A percentile compares a stretch with the other conserved stretches of the same genome.
phyloP scores from a whole-genome alignment of 2,113 vertebrate species.

The Geococcyx californianus region DNA sequence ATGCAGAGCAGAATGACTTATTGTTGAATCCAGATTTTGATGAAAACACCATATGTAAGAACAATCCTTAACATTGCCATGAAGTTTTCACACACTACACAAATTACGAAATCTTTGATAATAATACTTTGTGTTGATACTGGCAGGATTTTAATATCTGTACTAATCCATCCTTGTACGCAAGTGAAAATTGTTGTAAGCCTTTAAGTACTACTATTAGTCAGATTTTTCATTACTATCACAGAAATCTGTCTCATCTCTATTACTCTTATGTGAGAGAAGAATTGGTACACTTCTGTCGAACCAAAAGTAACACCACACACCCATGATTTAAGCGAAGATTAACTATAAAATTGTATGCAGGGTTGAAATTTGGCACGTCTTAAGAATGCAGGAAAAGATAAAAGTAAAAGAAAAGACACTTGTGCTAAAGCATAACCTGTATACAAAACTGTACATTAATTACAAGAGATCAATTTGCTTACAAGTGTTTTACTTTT shows the following conservation, averaged over 20 bases:
- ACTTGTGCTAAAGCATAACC: background rate
- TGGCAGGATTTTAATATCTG: background rate
- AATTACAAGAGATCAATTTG: background rate
- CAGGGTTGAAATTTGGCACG: background rate
- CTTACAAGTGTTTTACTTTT: background rate
- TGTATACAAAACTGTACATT: background rate
- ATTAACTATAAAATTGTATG: background rate
- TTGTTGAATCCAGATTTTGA: background rate
- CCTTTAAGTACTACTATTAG: background rate
- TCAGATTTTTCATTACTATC: background rate
- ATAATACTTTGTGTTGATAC: background rate
- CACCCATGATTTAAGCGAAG: background rate
- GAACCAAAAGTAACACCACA: background rate
- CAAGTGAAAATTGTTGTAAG: background rate
- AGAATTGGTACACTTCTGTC: background rate
- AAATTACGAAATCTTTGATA: background rate
- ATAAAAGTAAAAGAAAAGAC: background rate
- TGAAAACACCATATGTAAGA: background rate
- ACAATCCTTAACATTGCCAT: background rate
- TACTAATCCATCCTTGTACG: background rate
- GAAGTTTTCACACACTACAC: background rate
- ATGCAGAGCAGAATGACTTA: background rate
- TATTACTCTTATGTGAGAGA: background rate
- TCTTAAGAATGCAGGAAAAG: background rate
- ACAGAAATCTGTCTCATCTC: background rate